phyloP scores from a whole-genome alignment of 2,797 vertebrate genomes.

The Bradypodion ventrale region DNA sequence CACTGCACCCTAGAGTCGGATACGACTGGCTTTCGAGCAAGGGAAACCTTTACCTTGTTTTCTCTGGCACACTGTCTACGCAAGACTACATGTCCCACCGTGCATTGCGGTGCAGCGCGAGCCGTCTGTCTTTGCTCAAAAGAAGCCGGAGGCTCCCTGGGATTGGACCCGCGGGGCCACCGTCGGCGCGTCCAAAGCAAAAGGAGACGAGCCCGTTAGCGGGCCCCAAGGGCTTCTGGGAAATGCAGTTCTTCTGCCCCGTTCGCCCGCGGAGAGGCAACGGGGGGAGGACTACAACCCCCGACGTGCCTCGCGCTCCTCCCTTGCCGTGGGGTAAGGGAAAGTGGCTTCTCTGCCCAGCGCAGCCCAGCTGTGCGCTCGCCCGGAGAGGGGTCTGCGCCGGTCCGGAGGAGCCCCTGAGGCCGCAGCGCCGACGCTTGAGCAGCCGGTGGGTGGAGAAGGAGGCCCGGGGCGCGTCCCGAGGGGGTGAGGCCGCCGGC shows the following conservation, averaged over 20 bases:
- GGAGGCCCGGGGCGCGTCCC: neutral
- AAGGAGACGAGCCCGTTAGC: no score
- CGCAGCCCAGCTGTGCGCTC: neutral
- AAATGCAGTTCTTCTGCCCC: neutral
- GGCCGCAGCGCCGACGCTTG: neutral
- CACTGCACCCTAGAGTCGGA: no score
- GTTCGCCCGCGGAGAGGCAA: accelerated
- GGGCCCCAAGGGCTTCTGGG: neutral
- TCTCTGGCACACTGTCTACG: neutral
- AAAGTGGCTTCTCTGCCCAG: neutral
- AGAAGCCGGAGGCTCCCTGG: accelerated
- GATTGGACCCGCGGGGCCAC: neutral
- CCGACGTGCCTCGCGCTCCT: neutral
- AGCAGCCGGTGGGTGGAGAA: neutral
- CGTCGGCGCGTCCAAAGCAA: no score
- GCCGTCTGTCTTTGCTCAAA: no score
- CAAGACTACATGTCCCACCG: neutral
- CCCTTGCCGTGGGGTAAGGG: neutral
- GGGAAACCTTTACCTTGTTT: no score
- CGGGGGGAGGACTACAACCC: neutral
- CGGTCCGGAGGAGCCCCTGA: neutral
- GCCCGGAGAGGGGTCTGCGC: no score
- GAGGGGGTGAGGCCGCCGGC: neutral
- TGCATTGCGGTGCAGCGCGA: neutral
- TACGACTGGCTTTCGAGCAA: no score